Base-by-base conservation (phyloP, 2,113 vertebrate species). In the Phalacrocorax brasilianus region DNA sequence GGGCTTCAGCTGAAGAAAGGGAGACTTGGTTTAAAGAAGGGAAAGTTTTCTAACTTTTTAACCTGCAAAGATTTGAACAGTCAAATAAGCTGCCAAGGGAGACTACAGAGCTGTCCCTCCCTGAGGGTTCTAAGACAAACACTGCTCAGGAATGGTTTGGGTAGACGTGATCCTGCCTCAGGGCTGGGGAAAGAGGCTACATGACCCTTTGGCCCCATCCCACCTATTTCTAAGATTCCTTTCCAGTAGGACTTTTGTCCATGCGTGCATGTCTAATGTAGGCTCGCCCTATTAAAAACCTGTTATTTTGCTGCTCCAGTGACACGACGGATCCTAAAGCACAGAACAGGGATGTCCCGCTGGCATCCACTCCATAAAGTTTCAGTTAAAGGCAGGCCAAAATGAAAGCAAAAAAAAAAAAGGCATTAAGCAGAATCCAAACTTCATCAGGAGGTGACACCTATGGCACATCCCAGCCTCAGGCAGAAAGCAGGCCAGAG, bases 1-100 rank as follows among this genome's bases (percentile, higher is more conserved):
- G 2, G 1, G 72, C 30, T 66, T 24, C 0, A 0, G 17, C 1
- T 42, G 28, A 72, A 65, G 71, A 67, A 47, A 42, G 12, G 24
- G n/a, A 75, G n/a, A 23, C 30, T 23, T 38, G 17, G 38, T 38
- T 67, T 53, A 53, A 77, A 49, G 8, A 74, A 62, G 21, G 38
- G 56, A 4, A 91, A n/a, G 44, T 67, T 52, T 79, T 30, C 18
- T 21, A 22, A 9, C 21, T 85, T 58, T 20, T 68, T 74, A 70
- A 66, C 20, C 63, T 62, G 68, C 4, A 50, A 10, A 76, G 58
- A 67, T 65, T 49, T 73, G 70, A 72, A 82, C 0, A 1, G 62
- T 55, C 5, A 4, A n/a, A 67, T 33, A 26, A 91, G 61, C 10
- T 81, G 66, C 32, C 30, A 33, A 30, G 17, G 35, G 40, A 71